These are phyloP conservation scores for Rhogogaster chlorosoma DNA, from an alignment of 2,888 invertebrate species.

Conservation along the genomic window DNA sequence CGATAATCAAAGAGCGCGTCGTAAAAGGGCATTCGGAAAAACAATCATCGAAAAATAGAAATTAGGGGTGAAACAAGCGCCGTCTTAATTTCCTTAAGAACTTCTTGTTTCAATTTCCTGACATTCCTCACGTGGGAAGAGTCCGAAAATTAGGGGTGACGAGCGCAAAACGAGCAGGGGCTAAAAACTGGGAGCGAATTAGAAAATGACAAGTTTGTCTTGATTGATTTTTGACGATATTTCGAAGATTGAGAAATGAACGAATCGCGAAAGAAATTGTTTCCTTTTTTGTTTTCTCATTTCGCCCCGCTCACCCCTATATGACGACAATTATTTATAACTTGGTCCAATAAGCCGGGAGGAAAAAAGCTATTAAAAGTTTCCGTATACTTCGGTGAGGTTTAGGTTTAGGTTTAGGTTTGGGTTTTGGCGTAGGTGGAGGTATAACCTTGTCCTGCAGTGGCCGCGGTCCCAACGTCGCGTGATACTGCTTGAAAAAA, in stretches of 20 bases:
- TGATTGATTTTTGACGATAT: too few relatives aligned
- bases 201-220: too few relatives aligned
- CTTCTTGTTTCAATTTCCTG: too few relatives aligned
- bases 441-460: slow-evolving; percentile 65
- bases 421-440: slow-evolving; percentile 19
- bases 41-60: too few relatives aligned
- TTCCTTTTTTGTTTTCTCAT: too few relatives aligned
- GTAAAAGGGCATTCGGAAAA: background rate
- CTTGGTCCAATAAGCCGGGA: slow-evolving; percentile 66
- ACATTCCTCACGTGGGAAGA: too few relatives aligned
- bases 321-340: slow-evolving; percentile 67
- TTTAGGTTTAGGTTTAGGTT: background rate
- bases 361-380: slow-evolving; percentile 70
- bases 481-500: slow-evolving; percentile 36
- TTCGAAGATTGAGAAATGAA: too few relatives aligned
- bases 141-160: background rate
- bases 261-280: too few relatives aligned
- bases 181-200: background rate
- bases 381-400: slow-evolving; percentile 60
- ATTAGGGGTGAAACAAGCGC: too few relatives aligned
- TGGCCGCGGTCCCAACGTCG: background rate
- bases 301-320: too few relatives aligned
- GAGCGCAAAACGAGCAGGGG: background rate
- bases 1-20: background rate
- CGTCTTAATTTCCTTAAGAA: too few relatives aligned